A percentile compares a stretch with the other conserved stretches of the same genome.
Evolutionary conservation across 2,113 vertebrate species (phyloP).

Genomic region (Chunga burmeisteri): DNA sequence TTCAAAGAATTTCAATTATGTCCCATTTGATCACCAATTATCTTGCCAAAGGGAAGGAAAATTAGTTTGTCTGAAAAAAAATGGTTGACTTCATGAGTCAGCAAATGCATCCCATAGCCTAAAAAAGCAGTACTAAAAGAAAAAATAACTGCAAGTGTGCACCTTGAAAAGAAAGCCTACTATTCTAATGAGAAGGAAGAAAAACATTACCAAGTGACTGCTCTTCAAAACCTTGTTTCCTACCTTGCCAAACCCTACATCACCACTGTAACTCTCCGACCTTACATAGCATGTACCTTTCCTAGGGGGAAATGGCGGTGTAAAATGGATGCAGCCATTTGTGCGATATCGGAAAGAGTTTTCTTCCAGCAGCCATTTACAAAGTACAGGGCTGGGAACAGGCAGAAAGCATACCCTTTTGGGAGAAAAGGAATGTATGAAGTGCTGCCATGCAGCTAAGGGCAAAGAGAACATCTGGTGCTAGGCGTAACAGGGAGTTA

Average conservation of each 20-base stretch:
- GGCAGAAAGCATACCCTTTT: background rate
- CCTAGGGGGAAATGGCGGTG: background rate
- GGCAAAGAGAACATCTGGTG: background rate
- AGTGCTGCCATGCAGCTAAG: background rate
- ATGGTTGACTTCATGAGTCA: background rate
- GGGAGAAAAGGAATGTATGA: background rate
- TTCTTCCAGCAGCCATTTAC: background rate
- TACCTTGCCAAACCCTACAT: background rate
- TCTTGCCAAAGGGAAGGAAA: background rate
- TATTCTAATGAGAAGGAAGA: background rate
- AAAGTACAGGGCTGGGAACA: background rate
- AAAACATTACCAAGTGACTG: background rate
- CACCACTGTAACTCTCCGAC: background rate
- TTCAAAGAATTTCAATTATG: background rate
- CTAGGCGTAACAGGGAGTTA: background rate
- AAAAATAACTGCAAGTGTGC: background rate
- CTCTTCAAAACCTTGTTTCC: background rate
- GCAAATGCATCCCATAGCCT: background rate
- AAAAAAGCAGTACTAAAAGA: background rate
- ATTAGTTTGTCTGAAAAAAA: background rate
- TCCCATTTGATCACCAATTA: background rate
- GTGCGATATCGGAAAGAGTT: background rate
- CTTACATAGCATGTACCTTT: accelerated
- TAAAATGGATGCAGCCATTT: background rate
- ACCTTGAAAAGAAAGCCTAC: background rate